Base-by-base conservation (phyloP, 2,113 vertebrate species). In the Arizona elegans region DNA sequence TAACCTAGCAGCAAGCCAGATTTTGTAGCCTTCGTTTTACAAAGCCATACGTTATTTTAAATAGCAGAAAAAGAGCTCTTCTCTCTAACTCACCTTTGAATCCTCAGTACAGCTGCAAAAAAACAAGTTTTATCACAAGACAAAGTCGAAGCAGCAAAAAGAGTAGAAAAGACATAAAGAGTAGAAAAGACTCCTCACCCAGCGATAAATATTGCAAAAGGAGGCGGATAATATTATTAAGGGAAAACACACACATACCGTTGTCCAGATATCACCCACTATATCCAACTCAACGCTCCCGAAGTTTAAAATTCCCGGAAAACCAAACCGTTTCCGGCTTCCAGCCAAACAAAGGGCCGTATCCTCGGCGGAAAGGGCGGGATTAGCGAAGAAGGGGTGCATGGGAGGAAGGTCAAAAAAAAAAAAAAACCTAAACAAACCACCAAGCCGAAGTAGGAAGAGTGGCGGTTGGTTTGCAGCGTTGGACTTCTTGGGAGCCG, bases 301-400 rank as follows among this genome's bases (percentile, higher is more conserved):
- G 2, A 55, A 3, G 47, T 96, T 96, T 90, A 94, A 95, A 95
- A 92, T 6, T 92, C 93, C 54, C 90, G 1, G 17, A 59, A 29
- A 1, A 33, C 0, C 1, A 0, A 0, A 13, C n/a, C 43, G n/a
- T 91, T 86, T 93, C 92, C 92, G 89, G 26, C 3, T 33, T 0
- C 56, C 0, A 0, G 2, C 13, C 7, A 50, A n/a, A 87, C 88
- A 93, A 87, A 29, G 0, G 6, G 1, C 2, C 0, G 65, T 5
- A 26, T 0, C 1, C 1, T 0, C 0, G 0, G 2, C 8, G 33
- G 93, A 91, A 55, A 1, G 1, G 81, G 90, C 1, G 55, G 38
- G 23, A 11, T 1, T 47, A 1, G 0, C 6, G 58, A 26, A 1
- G 3, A 26, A 24, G 23, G 6, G 65, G 6, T 1, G 1, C 70